Conservation (phyloP, 2,797 vertebrate genomes). For the Perodicticus potto region DNA sequence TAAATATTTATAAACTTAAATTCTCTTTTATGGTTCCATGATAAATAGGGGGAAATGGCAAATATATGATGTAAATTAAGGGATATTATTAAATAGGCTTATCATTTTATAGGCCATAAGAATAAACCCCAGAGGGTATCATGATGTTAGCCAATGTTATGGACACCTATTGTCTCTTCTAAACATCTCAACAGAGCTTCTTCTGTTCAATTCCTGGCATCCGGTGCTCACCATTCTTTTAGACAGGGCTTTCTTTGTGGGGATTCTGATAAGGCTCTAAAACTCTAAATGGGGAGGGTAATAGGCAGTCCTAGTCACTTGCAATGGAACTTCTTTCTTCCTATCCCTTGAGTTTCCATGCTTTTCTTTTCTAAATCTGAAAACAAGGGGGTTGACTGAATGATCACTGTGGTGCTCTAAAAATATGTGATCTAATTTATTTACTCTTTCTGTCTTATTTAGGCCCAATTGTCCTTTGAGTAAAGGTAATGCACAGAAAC, state of each 20-base stretch:
- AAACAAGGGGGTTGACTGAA: neutral
- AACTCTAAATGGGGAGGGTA: neutral
- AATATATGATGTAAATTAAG: constrained; percentile 29
- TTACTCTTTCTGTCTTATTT: neutral
- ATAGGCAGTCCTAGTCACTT: neutral
- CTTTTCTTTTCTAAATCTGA: constrained; percentile 44
- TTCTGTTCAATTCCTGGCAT: neutral
- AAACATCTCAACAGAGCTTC: neutral
- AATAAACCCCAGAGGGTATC: neutral
- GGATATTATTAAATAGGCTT: neutral
- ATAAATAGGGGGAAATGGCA: neutral
- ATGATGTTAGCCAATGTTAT: neutral
- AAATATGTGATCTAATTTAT: constrained; percentile 1
- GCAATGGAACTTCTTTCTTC: neutral
- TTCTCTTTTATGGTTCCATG: constrained; percentile 56
- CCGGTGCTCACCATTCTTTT: neutral
- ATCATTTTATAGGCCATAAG: neutral
- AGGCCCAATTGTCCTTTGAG: neutral
- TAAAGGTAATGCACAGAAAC: neutral
- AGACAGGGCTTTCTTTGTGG: neutral
- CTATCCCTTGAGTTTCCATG: neutral
- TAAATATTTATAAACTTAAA: constrained; percentile 61
- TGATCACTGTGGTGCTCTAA: neutral
- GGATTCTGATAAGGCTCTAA: neutral
- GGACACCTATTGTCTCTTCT: constrained; percentile 29